A percentile compares a stretch with the other conserved stretches of the same genome.
phyloP scores from a whole-genome alignment of 2,888 invertebrate genomes.

The Byasa hedistus region DNA sequence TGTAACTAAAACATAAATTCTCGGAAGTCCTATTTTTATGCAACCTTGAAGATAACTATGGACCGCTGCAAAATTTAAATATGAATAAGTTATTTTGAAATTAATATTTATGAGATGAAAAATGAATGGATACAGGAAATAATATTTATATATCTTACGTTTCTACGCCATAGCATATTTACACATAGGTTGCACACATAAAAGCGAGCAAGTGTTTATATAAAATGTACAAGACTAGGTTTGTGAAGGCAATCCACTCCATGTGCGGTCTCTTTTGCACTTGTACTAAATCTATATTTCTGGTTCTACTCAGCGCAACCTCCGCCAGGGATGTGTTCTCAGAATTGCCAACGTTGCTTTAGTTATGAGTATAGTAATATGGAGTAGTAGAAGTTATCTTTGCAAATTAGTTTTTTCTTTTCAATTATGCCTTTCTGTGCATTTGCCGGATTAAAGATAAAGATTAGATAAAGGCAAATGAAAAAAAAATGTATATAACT shows the following conservation, averaged over 20 bases:
- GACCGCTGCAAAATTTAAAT: background rate
- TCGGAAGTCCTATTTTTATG: background rate
- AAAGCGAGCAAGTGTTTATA: slow-evolving; percentile 47
- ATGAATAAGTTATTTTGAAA: background rate
- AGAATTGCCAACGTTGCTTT: slow-evolving; percentile 52
- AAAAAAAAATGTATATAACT: no score
- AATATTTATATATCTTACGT: slow-evolving; percentile 33
- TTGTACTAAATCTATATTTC: slow-evolving; percentile 26
- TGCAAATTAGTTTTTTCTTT: slow-evolving; percentile 38
- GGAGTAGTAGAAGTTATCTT: slow-evolving; percentile 50
- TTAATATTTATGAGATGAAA: background rate
- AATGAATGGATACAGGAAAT: background rate
- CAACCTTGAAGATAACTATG: background rate
- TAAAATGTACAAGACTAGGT: slow-evolving; percentile 48
- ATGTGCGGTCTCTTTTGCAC: slow-evolving; percentile 43
- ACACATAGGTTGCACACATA: slow-evolving; percentile 34
- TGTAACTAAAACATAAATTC: no score
- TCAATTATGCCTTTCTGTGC: no score
- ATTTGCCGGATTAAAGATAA: no score
- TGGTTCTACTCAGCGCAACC: slow-evolving; percentile 49
- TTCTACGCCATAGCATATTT: slow-evolving; percentile 9
- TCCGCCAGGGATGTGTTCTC: slow-evolving; percentile 57
- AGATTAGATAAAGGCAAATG: no score
- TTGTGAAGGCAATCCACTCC: slow-evolving; percentile 66
- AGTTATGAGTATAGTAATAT: slow-evolving; percentile 46